Evolutionary conservation across 2,888 invertebrate genomes (phyloP), one percentile per base, ranked within the genome.

Genomic region (Sesamia inferens): DNA sequence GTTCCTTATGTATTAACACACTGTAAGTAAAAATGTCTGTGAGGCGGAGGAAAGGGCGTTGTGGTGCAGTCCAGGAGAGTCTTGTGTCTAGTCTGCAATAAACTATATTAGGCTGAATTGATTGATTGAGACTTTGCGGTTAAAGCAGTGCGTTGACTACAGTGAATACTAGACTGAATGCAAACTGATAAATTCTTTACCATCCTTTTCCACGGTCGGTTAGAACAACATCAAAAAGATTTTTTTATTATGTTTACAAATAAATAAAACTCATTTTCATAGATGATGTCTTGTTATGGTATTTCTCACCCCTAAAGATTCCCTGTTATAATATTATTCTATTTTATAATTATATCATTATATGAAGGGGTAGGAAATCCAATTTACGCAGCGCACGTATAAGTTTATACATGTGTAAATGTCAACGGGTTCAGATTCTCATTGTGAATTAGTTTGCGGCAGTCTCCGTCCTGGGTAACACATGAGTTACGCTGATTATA

Each of bases 401-500:
- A 44, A 68, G 59, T 81, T 70, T 47, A 73, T 22, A 44, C 44
- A 59, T 57, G 55, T 71, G 54, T 75, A 61, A 66, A 82, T 82
- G 73, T 76, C 70, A 72, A n/a, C n/a, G 69, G 39, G 73, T 66
- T 73, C 61, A 66, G 75, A 80, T 72, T 84, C 68, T 69, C 61
- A 68, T 74, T 72, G 74, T 72, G 71, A 77, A 82, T 80, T 79
- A 77, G 80, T 83, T 81, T 59, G 70, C 63, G 67, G 65, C 70
- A 47, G 72, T 54, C 70, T 72, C 68, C 58, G 7, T 76, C 22
- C 39, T 51, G 39, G n/a, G 58, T 58, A 58, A 54, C 68, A 58
- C 57, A 42, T 72, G 70, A 82, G 65, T 61, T 78, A 81, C 75
- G 63, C 44, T 70, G 74, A 79, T 78, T 71, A 61, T 68, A 73